Evolutionary conservation across 2,888 invertebrate genomes (phyloP).

Genomic region (Nephrotoma appendiculata): DNA sequence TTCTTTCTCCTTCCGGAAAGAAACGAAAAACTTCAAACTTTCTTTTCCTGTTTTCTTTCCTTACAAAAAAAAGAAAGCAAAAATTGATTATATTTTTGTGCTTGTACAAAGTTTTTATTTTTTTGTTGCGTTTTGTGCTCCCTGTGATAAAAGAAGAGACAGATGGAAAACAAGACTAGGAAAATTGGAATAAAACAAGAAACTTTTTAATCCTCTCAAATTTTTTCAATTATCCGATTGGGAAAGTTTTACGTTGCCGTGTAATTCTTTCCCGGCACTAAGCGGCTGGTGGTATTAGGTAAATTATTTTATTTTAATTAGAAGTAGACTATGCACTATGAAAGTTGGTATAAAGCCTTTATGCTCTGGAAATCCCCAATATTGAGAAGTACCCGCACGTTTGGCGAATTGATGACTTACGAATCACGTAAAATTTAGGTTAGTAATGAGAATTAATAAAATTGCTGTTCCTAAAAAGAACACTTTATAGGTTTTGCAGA

Average conservation of each 20-base stretch:
- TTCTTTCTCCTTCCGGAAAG: neutral
- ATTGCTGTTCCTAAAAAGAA: too few species aligned
- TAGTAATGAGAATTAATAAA: too few species aligned
- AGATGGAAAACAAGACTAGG: neutral
- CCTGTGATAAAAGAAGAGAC: neutral
- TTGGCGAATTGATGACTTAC: too few species aligned
- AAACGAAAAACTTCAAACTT: neutral
- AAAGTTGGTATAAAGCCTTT: too few species aligned
- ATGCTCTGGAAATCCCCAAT: too few species aligned
- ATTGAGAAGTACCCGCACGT: too few species aligned
- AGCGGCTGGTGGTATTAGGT: neutral
- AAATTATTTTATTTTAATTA: too few species aligned
- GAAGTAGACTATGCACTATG: too few species aligned
- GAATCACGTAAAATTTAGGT: too few species aligned
- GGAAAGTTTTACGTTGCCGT: neutral
- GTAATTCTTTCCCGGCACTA: neutral
- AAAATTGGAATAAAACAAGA: neutral
- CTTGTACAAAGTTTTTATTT: neutral
- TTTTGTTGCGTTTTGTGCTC: neutral
- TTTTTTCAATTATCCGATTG: slow-evolving; percentile 2
- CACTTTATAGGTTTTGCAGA: too few species aligned
- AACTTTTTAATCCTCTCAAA: slow-evolving; percentile 11
- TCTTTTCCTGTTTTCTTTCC: neutral
- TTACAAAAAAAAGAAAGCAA: neutral
- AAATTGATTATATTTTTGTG: neutral